Conservation (phyloP, 2,888 invertebrate genomes). For the Kuschelorhynchus macadamiae region DNA sequence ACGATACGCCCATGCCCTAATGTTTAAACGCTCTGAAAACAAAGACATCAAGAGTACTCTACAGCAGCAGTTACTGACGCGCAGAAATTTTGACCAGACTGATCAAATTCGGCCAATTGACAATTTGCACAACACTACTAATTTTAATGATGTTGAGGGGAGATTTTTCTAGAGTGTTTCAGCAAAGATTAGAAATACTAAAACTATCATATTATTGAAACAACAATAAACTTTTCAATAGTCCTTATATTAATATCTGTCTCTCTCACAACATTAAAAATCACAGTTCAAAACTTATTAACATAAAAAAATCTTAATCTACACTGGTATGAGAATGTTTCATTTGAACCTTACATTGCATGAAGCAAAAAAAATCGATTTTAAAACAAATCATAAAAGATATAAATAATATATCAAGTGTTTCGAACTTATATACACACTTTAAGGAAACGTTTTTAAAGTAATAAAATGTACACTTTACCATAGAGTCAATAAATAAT, state of each 20-base stretch:
- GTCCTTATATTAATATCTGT: constrained; percentile 17
- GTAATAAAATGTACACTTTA: no score
- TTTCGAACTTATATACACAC: no score
- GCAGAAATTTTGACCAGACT: neutral
- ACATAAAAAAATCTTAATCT: constrained; percentile 22
- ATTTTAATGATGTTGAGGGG: no score
- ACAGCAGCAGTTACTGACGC: neutral
- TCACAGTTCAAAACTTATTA: constrained; percentile 40
- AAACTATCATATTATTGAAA: neutral
- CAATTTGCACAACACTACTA: no score
- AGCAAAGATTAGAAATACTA: neutral
- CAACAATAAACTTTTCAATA: constrained; percentile 15
- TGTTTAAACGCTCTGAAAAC: no score
- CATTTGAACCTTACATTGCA: constrained; percentile 9
- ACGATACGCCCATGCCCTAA: no score
- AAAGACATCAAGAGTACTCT: neutral
- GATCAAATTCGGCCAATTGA: neutral
- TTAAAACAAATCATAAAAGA: constrained; percentile 20
- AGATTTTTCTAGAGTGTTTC: no score
- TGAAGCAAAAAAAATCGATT: constrained; percentile 17
- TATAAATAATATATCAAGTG: constrained; percentile 6
- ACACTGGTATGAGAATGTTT: constrained; percentile 38
- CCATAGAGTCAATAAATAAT: no score
- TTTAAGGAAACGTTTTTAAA: no score
- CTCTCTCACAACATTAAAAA: constrained; percentile 38